Conservation (phyloP, 2,113 vertebrate genomes). For the Halcyon senegalensis region DNA sequence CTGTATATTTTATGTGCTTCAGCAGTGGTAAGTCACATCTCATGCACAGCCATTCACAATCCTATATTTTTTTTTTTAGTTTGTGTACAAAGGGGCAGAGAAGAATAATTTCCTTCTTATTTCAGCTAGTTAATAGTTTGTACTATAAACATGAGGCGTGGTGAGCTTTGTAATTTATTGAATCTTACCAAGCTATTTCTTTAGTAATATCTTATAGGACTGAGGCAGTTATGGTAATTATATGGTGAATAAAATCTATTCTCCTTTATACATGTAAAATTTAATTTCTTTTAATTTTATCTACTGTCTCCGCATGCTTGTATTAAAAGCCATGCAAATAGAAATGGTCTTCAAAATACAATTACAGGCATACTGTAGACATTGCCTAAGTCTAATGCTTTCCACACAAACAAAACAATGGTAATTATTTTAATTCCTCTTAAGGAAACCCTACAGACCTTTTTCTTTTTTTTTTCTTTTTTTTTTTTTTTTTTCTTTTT, state of each 20-base stretch:
- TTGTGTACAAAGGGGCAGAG: not conserved
- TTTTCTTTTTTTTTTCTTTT: too few species aligned
- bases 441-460: not conserved
- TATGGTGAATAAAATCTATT: constrained; percentile 41
- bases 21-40: not conserved
- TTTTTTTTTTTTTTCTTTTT: too few species aligned
- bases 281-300: constrained; percentile 49
- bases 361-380: not conserved
- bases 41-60: not conserved
- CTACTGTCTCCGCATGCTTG: not conserved
- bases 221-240: constrained; percentile 56
- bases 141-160: constrained; percentile 2
- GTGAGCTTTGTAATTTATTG: constrained; percentile 57
- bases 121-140: constrained; percentile 28
- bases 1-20: not conserved
- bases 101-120: constrained; percentile 36
- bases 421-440: not conserved
- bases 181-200: constrained; percentile 36
- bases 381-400: not conserved
- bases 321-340: not conserved
- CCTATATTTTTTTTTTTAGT: not conserved
- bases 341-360: not conserved
- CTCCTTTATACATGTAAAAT: constrained; percentile 25
- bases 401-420: not conserved
- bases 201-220: constrained; percentile 25